Conservation (phyloP, 2,888 invertebrate species). For the Acronicta aceris region DNA sequence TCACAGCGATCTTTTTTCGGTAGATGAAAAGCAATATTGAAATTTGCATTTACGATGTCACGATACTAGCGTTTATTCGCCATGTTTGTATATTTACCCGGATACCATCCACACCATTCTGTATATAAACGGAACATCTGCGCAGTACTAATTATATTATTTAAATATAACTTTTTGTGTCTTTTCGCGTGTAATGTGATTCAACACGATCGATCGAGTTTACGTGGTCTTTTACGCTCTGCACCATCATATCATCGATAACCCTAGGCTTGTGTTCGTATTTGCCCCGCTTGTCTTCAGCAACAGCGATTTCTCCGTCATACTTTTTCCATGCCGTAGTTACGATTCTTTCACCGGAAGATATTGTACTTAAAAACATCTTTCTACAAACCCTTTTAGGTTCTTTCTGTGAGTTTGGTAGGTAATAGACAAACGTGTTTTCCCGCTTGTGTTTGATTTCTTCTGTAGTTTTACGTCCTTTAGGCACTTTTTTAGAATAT, state of each 20-base stretch:
- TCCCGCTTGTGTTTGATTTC: conserved; percentile 12
- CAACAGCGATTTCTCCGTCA: conserved; percentile 4
- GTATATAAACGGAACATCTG: conserved; percentile 5
- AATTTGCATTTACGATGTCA: conserved; percentile 16
- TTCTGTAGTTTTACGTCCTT: conserved; percentile 23
- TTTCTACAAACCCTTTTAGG: conserved; percentile 14
- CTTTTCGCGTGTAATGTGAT: conserved; percentile 14
- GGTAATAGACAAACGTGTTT: conserved; percentile 12
- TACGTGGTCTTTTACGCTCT: conserved; percentile 14
- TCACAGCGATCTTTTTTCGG: conserved; percentile 18
- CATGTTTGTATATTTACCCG: conserved; percentile 2
- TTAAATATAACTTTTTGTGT: conserved; percentile 12
- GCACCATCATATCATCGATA: conserved; percentile 4
- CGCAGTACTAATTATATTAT: not conserved
- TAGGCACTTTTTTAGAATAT: conserved; percentile 15
- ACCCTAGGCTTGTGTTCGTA: conserved; percentile 4
- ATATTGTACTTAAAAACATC: conserved; percentile 27
- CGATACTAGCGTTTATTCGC: conserved; percentile 14
- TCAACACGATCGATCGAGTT: conserved; percentile 3
- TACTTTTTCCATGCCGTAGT: conserved; percentile 24
- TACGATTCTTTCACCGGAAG: conserved; percentile 17
- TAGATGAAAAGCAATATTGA: conserved; percentile 9
- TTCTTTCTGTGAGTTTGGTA: conserved; percentile 9
- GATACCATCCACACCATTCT: conserved; percentile 5
- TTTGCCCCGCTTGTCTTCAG: conserved; percentile 5